A percentile compares a stretch with the other conserved stretches of the same genome.
Evolutionary conservation across 2,797 vertebrate species (phyloP).

Genomic region (Lithobates sylvaticus): DNA sequence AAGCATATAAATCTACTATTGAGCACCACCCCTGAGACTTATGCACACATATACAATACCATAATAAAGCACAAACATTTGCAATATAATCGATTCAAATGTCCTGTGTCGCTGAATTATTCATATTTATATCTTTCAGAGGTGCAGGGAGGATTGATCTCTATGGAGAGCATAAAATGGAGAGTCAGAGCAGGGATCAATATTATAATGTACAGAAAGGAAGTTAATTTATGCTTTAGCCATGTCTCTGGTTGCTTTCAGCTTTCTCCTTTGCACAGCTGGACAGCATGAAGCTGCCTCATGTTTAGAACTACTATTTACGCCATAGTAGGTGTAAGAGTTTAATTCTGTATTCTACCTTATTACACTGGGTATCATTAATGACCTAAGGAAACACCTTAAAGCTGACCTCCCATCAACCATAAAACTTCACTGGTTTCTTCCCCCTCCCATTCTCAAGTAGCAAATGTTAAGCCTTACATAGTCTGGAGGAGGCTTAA

Average conservation of each 20-base stretch:
- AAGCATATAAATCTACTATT: constrained; percentile 41
- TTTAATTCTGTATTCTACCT: not conserved
- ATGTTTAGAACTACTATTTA: not conserved
- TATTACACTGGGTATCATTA: not conserved
- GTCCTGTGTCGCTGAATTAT: constrained; percentile 50
- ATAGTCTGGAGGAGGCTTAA: too few relatives aligned
- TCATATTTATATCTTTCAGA: constrained; percentile 52
- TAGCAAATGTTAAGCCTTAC: too few relatives aligned
- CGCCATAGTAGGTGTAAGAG: not conserved
- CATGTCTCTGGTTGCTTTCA: constrained; percentile 26
- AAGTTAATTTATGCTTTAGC: constrained; percentile 40
- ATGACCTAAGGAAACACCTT: not conserved
- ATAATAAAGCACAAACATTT: constrained; percentile 49
- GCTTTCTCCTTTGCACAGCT: not conserved
- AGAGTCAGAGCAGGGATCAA: constrained; percentile 43
- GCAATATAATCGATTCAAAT: constrained; percentile 53
- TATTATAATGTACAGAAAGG: constrained; percentile 45
- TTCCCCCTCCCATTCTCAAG: too few relatives aligned
- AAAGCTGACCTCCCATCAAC: too few relatives aligned
- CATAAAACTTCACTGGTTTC: too few relatives aligned
- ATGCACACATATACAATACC: constrained; percentile 33
- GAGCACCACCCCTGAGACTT: constrained; percentile 39
- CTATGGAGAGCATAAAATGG: constrained; percentile 45
- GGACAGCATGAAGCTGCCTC: not conserved
- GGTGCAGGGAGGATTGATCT: constrained; percentile 52